A percentile compares a stretch with the other conserved stretches of the same genome.
Conservation (phyloP, 2,113 vertebrate genomes). For the Ictalurus punctatus region DNA sequence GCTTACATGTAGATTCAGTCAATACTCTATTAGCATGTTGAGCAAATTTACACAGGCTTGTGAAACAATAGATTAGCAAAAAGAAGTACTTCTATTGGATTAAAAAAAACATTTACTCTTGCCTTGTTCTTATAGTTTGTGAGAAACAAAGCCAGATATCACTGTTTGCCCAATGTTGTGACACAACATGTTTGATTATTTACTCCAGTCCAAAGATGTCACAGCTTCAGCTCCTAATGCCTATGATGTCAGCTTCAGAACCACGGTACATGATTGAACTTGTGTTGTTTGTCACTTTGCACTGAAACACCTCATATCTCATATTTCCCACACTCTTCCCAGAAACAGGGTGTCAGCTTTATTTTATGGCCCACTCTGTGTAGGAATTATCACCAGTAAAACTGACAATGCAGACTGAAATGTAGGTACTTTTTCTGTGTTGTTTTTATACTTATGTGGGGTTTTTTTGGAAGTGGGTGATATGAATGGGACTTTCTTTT, state of each 20-base stretch:
- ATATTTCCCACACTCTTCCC: neutral
- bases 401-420: neutral
- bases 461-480: neutral
- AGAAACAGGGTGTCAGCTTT: neutral
- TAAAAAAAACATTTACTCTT: neutral
- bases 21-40: conserved; percentile 18
- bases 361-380: neutral
- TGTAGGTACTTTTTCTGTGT: neutral
- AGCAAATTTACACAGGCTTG: conserved; percentile 29
- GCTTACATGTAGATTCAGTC: neutral
- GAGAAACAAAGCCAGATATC: neutral
- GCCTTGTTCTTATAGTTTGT: neutral
- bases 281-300: conserved; percentile 22
- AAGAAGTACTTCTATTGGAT: neutral
- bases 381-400: neutral
- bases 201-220: neutral
- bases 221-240: neutral
- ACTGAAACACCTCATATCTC: neutral
- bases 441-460: neutral
- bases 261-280: neutral
- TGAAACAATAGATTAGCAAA: neutral
- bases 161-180: neutral
- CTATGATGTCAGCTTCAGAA: conserved; percentile 18
- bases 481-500: neutral
- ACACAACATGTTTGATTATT: neutral